Percentiles rank a stretch among this genome's conserved stretches.
Conservation (phyloP, 1,140 invertebrate genomes). For the Cydia strobilella region DNA sequence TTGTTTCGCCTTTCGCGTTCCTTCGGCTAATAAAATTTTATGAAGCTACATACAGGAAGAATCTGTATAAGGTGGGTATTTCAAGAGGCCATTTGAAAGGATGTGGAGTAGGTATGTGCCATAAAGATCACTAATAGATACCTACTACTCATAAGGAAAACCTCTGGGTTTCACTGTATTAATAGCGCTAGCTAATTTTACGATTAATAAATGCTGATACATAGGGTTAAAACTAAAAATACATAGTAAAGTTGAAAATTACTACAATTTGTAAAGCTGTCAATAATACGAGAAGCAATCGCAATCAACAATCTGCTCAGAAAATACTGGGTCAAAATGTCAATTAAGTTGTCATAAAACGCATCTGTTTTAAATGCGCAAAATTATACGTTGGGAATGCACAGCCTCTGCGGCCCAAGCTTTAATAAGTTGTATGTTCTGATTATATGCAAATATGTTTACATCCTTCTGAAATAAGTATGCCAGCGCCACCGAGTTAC, state of each 20-base stretch:
- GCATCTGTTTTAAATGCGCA: constrained; percentile 6
- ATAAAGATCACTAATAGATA: background rate
- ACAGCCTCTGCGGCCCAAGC: background rate
- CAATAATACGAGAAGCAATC: background rate
- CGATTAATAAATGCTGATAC: background rate
- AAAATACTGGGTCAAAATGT: constrained; percentile 13
- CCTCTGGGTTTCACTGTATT: background rate
- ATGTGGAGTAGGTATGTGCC: background rate
- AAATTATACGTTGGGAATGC: background rate
- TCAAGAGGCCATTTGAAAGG: no score
- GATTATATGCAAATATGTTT: background rate
- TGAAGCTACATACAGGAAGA: no score
- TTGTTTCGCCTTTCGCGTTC: no score
- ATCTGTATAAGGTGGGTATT: no score
- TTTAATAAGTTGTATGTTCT: background rate
- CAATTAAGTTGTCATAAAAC: constrained; percentile 17
- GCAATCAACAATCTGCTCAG: background rate
- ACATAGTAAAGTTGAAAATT: background rate
- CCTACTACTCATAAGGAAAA: background rate
- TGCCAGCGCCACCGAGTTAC: constrained; percentile 6
- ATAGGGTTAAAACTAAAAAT: background rate
- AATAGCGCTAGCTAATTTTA: background rate
- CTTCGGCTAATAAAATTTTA: no score
- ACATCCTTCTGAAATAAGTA: background rate
- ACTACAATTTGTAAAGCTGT: background rate